Conservation (phyloP, 2,888 invertebrate genomes). For the Myopa tessellatipennis region DNA sequence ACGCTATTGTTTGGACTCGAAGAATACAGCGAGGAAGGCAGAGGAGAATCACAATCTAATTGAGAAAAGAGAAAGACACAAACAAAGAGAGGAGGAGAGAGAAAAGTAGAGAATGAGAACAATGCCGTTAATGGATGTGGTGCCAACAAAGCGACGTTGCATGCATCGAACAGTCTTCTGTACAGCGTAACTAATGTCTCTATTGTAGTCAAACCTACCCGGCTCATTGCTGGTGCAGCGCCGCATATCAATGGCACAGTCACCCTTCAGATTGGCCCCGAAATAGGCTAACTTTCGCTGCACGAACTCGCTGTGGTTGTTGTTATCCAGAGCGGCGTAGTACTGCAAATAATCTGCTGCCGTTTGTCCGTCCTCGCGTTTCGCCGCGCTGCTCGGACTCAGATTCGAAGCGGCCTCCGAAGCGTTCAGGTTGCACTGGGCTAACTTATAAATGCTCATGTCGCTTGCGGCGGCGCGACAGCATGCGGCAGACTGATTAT, state of each 20-base stretch:
- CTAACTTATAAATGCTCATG: constrained; percentile 55
- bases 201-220: constrained; percentile 56
- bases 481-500: constrained; percentile 46
- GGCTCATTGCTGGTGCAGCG: constrained; percentile 67
- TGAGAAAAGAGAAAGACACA: too few relatives aligned
- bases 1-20: constrained; percentile 45
- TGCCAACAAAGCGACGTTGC: background rate
- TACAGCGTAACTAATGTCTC: background rate
- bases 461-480: constrained; percentile 53
- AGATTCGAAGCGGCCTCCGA: constrained; percentile 49
- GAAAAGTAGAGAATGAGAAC: background rate
- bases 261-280: constrained; percentile 47
- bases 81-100: constrained; percentile 4
- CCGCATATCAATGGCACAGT: constrained; percentile 65
- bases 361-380: constrained; percentile 37
- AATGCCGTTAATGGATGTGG: background rate
- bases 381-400: constrained; percentile 51
- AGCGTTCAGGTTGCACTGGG: constrained; percentile 48
- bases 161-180: background rate
- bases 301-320: constrained; percentile 58
- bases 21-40: constrained; percentile 49
- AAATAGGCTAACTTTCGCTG: constrained; percentile 60
- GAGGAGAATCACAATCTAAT: constrained; percentile 67
- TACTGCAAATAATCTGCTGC: constrained; percentile 57
- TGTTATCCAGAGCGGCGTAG: constrained; percentile 58